Percentiles rank a stretch among this genome's conserved stretches.
These are phyloP conservation scores for Empis stercorea DNA, from an alignment of 2,888 invertebrate genomes.

Conservation along the genomic window DNA sequence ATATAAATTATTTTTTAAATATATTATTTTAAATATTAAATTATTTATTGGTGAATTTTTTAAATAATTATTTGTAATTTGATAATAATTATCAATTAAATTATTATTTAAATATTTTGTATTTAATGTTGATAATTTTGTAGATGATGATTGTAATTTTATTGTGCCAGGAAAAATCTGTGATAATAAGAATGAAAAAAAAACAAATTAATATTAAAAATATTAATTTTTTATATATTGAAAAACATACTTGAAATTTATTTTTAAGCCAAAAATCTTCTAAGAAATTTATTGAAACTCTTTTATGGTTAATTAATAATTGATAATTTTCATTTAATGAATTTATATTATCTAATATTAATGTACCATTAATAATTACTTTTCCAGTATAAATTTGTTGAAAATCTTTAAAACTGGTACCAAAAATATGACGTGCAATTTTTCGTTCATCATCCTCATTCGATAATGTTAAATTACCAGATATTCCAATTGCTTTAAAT, in stretches of 20 bases:
- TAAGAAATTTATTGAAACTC: constrained; percentile 15
- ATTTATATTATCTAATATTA: constrained; percentile 21
- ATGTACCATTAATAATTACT: constrained; percentile 23
- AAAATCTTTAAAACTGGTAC: constrained; percentile 13
- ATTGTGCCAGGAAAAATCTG: neutral
- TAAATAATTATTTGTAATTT: neutral
- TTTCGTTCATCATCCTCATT: constrained; percentile 12
- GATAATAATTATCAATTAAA: neutral
- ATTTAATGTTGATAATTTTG: neutral
- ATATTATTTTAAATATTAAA: neutral
- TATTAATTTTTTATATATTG: neutral
- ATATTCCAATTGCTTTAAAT: constrained; percentile 22
- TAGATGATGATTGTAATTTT: neutral
- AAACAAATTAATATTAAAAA: neutral
- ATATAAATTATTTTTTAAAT: neutral
- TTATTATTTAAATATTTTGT: neutral
- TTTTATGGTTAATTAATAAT: constrained; percentile 12
- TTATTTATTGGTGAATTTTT: neutral
- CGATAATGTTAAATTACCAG: constrained; percentile 18
- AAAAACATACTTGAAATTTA: constrained; percentile 20
- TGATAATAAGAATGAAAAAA: neutral
- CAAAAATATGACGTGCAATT: constrained; percentile 12
- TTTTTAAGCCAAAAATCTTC: constrained; percentile 19
- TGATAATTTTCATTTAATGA: constrained; percentile 13
- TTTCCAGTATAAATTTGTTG: constrained; percentile 26